Evolutionary conservation across 2,888 invertebrate genomes (phyloP), one percentile per base, ranked within the genome.

Genomic region (Aspidiotus destructor): DNA sequence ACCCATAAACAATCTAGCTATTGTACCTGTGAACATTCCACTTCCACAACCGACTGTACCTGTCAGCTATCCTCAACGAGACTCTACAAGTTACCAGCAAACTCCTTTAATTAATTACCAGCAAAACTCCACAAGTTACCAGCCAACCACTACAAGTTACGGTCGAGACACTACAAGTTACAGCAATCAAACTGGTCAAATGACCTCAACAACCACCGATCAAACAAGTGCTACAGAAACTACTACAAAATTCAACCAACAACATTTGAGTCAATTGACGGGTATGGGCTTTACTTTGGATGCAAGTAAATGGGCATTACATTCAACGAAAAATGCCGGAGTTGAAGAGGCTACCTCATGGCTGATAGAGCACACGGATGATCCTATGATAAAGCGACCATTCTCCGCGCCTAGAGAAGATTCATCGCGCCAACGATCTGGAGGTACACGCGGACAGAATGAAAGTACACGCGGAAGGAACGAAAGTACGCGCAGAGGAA

Each of bases 351-450:
- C 97, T 0, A 88, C 90, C 73, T 85, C 89, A 76, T 98, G 97
- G 97, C 84, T 96, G 40, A 93, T 97, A 92, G 91, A 94, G 75
- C 97, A 98, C 77, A 89, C 96, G 79, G 85, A 84, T 5, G 97
- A 98, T 80, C 81, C 88, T 72, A 61, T 11, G 15, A 41, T 68
- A n/a, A n/a, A 40, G 52, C 58, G 60, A 58, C 67, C 67, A 0
- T 67, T 67, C 15, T 44, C 13, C 1, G 1, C 58, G 2, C 6
- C 3, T 42, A 55, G 42, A 54, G 28, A 40, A 57, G 41, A 13
- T 40, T n/a, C 16, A 5, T 28, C 28, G 28, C 28, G 28, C 28
- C 28, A 28, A 28, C 28, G n/a, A n/a, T n/a, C n/a, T n/a, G n/a
- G n/a, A n/a, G n/a, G n/a, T n/a, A n/a, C 28, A 28, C 28, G 28